Evolutionary conservation across 2,797 vertebrate species (phyloP).

Genomic region (Muscicapa comitata): DNA sequence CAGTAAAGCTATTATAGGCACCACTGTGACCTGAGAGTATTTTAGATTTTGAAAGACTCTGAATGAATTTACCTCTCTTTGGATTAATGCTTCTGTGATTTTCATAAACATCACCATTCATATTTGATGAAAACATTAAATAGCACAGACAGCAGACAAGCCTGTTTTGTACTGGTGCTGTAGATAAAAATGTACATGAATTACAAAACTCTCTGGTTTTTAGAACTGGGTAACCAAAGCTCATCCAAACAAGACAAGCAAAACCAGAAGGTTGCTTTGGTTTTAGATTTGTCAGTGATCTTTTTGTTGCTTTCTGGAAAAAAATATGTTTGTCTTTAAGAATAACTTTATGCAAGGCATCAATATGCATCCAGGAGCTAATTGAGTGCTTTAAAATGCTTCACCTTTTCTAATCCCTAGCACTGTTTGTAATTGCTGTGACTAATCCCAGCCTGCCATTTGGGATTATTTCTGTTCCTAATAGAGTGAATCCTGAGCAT

Average conservation of each 20-base stretch:
- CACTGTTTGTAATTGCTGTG: not conserved
- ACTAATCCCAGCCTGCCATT: constrained; percentile 22
- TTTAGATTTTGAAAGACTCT: not conserved
- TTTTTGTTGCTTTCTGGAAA: not conserved
- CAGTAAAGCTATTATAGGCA: not conserved
- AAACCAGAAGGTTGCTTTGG: not conserved
- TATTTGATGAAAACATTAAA: not conserved
- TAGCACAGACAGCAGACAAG: not conserved
- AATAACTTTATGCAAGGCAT: not conserved
- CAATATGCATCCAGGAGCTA: not conserved
- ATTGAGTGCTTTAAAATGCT: not conserved
- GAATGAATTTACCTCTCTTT: not conserved
- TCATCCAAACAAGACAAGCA: not conserved
- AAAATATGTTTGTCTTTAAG: not conserved
- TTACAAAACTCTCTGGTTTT: not conserved
- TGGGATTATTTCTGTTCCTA: constrained; percentile 20
- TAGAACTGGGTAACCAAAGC: not conserved
- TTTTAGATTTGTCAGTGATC: not conserved
- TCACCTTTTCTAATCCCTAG: constrained; percentile 24
- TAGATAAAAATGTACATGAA: not conserved
- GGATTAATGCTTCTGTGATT: not conserved
- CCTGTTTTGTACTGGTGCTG: not conserved
- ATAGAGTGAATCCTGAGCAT: not conserved
- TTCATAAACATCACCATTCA: not conserved
- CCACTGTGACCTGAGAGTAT: not conserved